Conservation (phyloP, 2,888 invertebrate genomes). For the Cheilosia grossa region DNA sequence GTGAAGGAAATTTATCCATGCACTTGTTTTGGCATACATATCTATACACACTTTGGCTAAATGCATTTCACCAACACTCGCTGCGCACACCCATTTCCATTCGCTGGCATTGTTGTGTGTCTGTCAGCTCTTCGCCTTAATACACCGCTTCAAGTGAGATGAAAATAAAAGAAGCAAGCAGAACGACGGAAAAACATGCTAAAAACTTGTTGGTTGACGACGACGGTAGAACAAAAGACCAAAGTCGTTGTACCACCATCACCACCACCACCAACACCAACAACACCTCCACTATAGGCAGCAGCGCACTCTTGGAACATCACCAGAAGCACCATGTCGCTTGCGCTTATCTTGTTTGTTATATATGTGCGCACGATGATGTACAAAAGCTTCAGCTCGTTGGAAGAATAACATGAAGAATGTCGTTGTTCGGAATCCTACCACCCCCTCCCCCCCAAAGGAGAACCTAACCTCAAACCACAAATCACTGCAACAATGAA, state of each 20-base stretch:
- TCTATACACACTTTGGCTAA: slow-evolving; percentile 1
- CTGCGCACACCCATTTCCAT: not conserved
- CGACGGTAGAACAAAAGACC: slow-evolving; percentile 54
- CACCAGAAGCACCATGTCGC: slow-evolving; percentile 72
- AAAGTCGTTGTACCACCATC: slow-evolving; percentile 56
- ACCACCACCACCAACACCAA: not conserved
- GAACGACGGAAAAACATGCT: slow-evolving; percentile 64
- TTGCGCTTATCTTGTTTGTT: slow-evolving; percentile 69
- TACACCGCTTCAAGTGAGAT: slow-evolving; percentile 46
- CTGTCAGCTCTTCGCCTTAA: slow-evolving; percentile 61
- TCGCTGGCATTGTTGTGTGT: slow-evolving; percentile 31
- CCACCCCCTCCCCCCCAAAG: not conserved
- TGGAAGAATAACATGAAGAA: slow-evolving; percentile 36
- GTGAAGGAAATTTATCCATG: not conserved
- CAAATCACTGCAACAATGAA: slow-evolving; percentile 74
- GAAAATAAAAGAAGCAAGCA: slow-evolving; percentile 28
- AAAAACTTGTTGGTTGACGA: slow-evolving; percentile 63
- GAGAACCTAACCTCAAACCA: slow-evolving; percentile 69
- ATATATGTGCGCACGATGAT: slow-evolving; percentile 52
- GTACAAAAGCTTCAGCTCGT: slow-evolving; percentile 56
- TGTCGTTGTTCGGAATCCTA: slow-evolving; percentile 22
- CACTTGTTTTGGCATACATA: slow-evolving; percentile 13
- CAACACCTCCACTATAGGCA: no score
- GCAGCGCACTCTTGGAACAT: slow-evolving; percentile 41
- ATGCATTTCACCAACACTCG: slow-evolving; percentile 18